phyloP scores from a whole-genome alignment of 2,113 vertebrate genomes.

The Bos indicus region DNA sequence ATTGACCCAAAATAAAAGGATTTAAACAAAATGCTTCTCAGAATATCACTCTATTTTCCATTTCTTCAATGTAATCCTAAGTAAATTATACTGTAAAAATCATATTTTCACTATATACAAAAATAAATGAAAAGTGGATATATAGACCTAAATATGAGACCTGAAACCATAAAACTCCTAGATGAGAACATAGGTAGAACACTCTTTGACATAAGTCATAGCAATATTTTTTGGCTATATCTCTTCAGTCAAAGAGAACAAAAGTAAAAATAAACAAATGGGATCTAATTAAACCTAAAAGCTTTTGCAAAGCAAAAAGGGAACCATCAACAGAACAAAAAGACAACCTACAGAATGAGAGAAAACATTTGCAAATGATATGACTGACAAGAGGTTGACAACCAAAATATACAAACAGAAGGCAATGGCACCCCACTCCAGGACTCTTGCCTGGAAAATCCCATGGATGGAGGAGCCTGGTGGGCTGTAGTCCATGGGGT shows the following conservation, averaged over 20 bases:
- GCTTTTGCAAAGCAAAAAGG: not conserved
- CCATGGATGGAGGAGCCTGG: no score
- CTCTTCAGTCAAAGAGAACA: not conserved
- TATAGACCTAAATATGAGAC: not conserved
- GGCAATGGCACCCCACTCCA: no score
- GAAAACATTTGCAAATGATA: not conserved
- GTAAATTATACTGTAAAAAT: not conserved
- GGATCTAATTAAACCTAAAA: not conserved
- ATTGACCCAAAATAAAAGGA: not conserved
- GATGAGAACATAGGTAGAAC: not conserved
- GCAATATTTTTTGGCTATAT: not conserved
- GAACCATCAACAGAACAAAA: not conserved
- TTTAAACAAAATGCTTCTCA: conserved; percentile 4
- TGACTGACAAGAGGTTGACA: not conserved
- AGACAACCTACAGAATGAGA: not conserved
- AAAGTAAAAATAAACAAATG: not conserved
- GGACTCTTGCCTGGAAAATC: no score
- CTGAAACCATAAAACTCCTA: not conserved
- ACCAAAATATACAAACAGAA: not conserved
- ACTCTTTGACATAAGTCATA: not conserved
- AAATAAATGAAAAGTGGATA: not conserved
- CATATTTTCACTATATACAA: not conserved
- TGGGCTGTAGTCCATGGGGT: no score
- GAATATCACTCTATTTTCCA: not conserved
- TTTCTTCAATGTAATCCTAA: not conserved